A percentile compares a stretch with the other conserved stretches of the same genome.
These are phyloP conservation scores for Megalops atlanticus DNA, from an alignment of 2,113 vertebrate genomes.

Conservation along the genomic window DNA sequence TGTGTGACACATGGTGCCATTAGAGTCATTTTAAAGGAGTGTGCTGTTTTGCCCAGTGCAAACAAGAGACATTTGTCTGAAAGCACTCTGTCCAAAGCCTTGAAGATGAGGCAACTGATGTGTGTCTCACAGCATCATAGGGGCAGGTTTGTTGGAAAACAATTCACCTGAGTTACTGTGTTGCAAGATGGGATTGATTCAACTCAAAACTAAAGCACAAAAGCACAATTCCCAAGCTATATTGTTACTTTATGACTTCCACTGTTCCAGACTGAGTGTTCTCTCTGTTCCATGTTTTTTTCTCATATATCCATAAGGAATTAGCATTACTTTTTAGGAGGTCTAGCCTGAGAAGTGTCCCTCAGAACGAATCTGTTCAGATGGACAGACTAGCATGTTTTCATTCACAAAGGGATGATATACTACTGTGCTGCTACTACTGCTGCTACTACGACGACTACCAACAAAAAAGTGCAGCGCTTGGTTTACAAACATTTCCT, in stretches of 20 bases:
- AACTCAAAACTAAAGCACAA: not conserved
- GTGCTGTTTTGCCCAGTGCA: not conserved
- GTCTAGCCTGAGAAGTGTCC: too few relatives aligned
- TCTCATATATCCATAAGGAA: too few relatives aligned
- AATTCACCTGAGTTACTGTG: not conserved
- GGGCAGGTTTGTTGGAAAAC: not conserved
- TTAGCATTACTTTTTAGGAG: not conserved
- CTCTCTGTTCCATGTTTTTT: too few relatives aligned
- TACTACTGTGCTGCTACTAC: not conserved
- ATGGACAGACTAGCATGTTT: too few relatives aligned
- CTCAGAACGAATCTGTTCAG: too few relatives aligned
- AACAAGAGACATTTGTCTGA: constrained; percentile 12
- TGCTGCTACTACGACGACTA: not conserved
- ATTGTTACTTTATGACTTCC: too few relatives aligned
- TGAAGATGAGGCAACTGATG: not conserved
- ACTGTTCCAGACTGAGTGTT: too few relatives aligned
- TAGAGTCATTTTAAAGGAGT: not conserved
- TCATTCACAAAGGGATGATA: not conserved
- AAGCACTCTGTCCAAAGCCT: not conserved
- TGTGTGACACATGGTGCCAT: not conserved
- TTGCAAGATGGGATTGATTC: not conserved
- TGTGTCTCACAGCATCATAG: not conserved
- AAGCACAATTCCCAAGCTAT: too few relatives aligned
- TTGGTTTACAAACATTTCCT: too few relatives aligned
- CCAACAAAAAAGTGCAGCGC: too few relatives aligned